Percentiles rank a stretch among this genome's conserved stretches.
Evolutionary conservation across 2,888 invertebrate species (phyloP).

Genomic region (Archips crataeganus): DNA sequence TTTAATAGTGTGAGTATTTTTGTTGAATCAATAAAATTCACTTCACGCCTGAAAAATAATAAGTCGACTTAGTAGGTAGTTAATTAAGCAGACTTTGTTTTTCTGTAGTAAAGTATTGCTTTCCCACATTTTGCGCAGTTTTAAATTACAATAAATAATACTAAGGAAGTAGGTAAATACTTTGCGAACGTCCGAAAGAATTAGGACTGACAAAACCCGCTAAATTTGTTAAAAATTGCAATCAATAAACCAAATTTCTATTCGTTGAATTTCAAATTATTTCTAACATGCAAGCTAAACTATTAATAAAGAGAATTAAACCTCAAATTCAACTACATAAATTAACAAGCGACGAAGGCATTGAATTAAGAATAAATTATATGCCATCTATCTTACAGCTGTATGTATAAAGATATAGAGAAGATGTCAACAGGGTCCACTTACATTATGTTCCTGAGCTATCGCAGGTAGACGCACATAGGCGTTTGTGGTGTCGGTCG

Average conservation of each 20-base stretch:
- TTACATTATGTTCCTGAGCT: conserved; percentile 59
- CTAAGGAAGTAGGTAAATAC: not conserved
- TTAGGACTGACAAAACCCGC: not conserved
- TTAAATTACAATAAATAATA: too few relatives aligned
- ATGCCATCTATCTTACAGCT: conserved; percentile 24
- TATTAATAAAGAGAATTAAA: conserved; percentile 1
- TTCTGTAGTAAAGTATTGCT: not conserved
- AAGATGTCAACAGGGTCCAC: conserved; percentile 74
- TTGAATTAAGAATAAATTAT: conserved; percentile 38
- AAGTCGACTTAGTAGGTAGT: too few relatives aligned
- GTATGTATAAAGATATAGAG: conserved; percentile 38
- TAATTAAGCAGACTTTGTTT: too few relatives aligned
- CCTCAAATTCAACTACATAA: conserved; percentile 10
- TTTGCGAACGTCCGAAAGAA: not conserved
- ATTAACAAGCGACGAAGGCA: conserved; percentile 38
- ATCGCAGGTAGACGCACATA: conserved; percentile 73
- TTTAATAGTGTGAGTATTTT: conserved; percentile 16
- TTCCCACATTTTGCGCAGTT: too few relatives aligned
- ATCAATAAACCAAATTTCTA: not conserved
- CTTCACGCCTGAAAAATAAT: too few relatives aligned
- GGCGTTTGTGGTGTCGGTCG: conserved; percentile 71
- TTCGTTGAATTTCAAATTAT: not conserved
- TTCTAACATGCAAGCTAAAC: conserved; percentile 6
- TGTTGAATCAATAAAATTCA: not conserved
- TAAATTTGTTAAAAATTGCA: not conserved